Percentiles rank a stretch among this genome's conserved stretches.
Conservation (phyloP, 2,888 invertebrate genomes). For the Brenthis ino region DNA sequence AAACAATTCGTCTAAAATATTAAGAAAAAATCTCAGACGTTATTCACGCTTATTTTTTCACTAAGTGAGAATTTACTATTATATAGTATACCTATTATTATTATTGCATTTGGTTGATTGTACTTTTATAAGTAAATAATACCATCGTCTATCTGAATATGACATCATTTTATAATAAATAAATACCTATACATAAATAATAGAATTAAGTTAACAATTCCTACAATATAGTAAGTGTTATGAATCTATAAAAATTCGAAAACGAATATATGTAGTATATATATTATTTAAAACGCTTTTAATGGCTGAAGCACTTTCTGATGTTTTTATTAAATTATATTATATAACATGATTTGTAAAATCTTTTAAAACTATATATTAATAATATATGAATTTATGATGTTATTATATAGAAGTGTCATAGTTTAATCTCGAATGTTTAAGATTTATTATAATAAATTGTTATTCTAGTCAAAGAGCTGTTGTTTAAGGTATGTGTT, state of each 20-base stretch:
- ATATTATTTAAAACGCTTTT: slow-evolving; percentile 5
- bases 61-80: background rate
- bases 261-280: background rate
- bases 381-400: slow-evolving; percentile 35
- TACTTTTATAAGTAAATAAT: too few relatives aligned
- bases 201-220: too few relatives aligned
- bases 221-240: too few relatives aligned
- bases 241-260: background rate
- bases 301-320: slow-evolving; percentile 22
- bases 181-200: too few relatives aligned
- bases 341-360: slow-evolving; percentile 25
- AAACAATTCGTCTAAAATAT: background rate
- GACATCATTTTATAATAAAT: too few relatives aligned
- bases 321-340: slow-evolving; percentile 17
- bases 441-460: slow-evolving; percentile 60
- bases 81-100: background rate
- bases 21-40: background rate
- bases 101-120: background rate
- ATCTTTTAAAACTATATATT: slow-evolving; percentile 25
- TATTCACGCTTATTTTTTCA: slow-evolving; percentile 2
- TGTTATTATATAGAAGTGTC: slow-evolving; percentile 50
- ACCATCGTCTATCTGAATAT: too few relatives aligned
- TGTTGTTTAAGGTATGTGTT: slow-evolving; percentile 72
- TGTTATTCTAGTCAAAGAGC: slow-evolving; percentile 77
- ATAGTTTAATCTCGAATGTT: slow-evolving; percentile 72